phyloP scores from a whole-genome alignment of 2,888 invertebrate species.

The Linhomoeus sp. region DNA sequence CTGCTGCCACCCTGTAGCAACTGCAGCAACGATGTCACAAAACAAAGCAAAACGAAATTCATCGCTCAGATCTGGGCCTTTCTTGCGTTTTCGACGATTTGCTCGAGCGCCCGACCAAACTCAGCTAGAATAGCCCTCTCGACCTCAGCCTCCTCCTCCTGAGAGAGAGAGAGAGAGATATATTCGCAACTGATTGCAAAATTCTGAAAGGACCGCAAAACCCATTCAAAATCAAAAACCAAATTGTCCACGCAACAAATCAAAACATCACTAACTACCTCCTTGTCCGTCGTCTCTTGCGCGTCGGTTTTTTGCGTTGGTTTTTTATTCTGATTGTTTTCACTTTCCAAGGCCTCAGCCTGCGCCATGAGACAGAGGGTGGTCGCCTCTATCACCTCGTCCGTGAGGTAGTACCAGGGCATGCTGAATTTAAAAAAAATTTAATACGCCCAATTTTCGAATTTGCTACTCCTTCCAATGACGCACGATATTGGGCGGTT shows the following conservation, averaged over 20 bases:
- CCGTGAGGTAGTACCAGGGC: slow-evolving; percentile 74
- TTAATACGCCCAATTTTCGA: background rate
- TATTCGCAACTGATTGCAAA: too few relatives aligned
- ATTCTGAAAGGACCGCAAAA: too few relatives aligned
- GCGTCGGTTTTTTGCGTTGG: too few relatives aligned
- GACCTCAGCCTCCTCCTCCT: slow-evolving; percentile 25
- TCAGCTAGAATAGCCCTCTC: slow-evolving; percentile 66
- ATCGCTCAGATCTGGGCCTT: too few relatives aligned
- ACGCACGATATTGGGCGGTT: background rate
- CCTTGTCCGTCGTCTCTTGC: background rate
- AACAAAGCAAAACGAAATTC: too few relatives aligned
- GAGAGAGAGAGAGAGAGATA: too few relatives aligned
- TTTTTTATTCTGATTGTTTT: slow-evolving; percentile 31
- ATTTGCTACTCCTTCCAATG: too few relatives aligned
- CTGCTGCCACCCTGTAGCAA: too few relatives aligned
- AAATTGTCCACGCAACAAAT: too few relatives aligned
- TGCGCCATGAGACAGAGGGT: slow-evolving; percentile 86
- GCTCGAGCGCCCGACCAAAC: slow-evolving; percentile 75
- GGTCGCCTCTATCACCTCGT: slow-evolving; percentile 84
- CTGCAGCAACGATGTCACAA: too few relatives aligned
- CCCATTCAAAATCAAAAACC: too few relatives aligned
- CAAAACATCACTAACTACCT: background rate
- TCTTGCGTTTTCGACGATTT: slow-evolving; percentile 57
- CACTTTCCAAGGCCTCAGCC: slow-evolving; percentile 54
- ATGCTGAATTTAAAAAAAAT: slow-evolving; percentile 37